phyloP scores from a whole-genome alignment of 2,113 vertebrate genomes.

The Osmerus mordax region DNA sequence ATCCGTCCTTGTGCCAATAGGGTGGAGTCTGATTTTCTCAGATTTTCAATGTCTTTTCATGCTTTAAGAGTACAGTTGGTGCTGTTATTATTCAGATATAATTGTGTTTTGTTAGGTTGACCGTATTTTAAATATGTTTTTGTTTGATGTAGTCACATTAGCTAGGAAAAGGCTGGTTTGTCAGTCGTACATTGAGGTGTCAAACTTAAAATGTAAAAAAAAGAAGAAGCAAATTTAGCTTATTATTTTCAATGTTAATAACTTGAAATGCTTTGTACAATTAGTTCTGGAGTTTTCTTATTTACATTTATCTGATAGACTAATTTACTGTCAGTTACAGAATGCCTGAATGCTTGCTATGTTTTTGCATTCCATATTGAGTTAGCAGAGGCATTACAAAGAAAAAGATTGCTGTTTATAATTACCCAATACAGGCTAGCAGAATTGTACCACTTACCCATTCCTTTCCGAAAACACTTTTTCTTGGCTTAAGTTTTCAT shows the following conservation, averaged over 20 bases:
- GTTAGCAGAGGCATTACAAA: constrained; percentile 38
- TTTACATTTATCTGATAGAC: constrained; percentile 55
- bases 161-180: no score
- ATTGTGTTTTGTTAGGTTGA: background rate
- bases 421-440: constrained; percentile 51
- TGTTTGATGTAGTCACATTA: no score
- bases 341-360: constrained; percentile 52
- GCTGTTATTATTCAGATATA: no score
- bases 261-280: constrained; percentile 20
- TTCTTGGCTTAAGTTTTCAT: constrained; percentile 47
- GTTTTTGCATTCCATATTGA: constrained; percentile 57
- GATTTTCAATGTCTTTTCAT: no score
- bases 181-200: background rate
- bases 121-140: no score
- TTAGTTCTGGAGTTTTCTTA: constrained; percentile 39
- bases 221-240: background rate
- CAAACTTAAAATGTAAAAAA: background rate
- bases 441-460: constrained; percentile 27
- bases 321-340: constrained; percentile 34
- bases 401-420: constrained; percentile 47
- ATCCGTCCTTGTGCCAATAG: no score
- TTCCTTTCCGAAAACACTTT: constrained; percentile 45
- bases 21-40: no score
- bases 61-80: no score
- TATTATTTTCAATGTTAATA: constrained; percentile 17